phyloP scores from a whole-genome alignment of 2,888 invertebrate species.

The Yponomeuta plumbellus region DNA sequence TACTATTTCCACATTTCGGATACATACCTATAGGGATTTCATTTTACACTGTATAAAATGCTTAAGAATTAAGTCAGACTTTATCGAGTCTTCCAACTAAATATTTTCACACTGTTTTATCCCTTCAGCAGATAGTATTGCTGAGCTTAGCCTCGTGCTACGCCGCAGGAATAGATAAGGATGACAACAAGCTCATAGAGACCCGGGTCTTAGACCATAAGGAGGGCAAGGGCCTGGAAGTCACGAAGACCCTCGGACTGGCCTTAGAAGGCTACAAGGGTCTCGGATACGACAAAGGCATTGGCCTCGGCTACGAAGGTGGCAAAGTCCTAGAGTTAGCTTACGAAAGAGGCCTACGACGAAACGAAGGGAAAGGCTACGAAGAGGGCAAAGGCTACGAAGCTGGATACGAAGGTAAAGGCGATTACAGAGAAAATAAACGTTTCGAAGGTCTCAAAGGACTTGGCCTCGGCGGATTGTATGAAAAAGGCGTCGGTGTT shows the following conservation, averaged over 20 bases:
- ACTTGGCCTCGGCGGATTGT: not conserved
- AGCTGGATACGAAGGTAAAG: not conserved
- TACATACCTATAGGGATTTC: too few species aligned
- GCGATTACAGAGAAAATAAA: not conserved
- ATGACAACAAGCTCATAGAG: not conserved
- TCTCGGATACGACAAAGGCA: not conserved
- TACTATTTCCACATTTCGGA: too few species aligned
- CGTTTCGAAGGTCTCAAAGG: not conserved
- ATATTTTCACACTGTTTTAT: not conserved
- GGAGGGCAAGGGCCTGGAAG: not conserved
- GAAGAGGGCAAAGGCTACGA: not conserved
- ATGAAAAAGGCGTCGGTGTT: not conserved
- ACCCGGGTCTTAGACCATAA: not conserved
- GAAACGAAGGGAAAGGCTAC: not conserved
- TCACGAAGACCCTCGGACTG: not conserved
- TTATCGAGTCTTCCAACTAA: too few species aligned
- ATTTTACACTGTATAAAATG: too few species aligned
- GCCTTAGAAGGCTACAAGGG: not conserved
- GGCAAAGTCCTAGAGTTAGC: not conserved
- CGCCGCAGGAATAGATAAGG: not conserved
- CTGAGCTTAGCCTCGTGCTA: conserved; percentile 1
- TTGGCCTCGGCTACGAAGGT: not conserved
- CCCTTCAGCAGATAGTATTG: not conserved
- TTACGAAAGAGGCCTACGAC: not conserved
- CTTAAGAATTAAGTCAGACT: too few species aligned